Percentiles rank a stretch among this genome's conserved stretches.
Evolutionary conservation across 2,888 invertebrate species (phyloP).

Genomic region (Oegoconia quadripuncta): DNA sequence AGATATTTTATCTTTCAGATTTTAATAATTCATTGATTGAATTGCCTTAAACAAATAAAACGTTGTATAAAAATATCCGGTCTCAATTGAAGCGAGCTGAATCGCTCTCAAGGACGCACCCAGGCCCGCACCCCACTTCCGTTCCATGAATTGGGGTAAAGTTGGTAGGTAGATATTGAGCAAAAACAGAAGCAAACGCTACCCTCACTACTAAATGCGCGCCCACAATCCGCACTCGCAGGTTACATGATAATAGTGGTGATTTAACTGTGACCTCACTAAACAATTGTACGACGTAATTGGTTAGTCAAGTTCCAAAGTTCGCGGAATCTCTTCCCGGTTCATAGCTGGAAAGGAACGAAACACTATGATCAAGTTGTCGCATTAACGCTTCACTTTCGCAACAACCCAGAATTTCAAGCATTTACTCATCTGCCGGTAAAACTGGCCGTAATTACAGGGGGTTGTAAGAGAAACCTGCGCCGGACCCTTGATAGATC

Average conservation of each 20-base stretch:
- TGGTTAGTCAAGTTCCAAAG: constrained; percentile 43
- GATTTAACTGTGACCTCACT: no score
- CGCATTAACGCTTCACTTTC: constrained; percentile 76
- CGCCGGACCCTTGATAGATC: constrained; percentile 61
- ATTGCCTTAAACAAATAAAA: constrained; percentile 23
- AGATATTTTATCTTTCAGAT: no score
- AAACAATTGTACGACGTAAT: no score
- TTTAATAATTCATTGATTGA: neutral
- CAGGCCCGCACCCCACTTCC: constrained; percentile 71
- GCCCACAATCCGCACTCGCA: constrained; percentile 17
- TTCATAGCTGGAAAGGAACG: constrained; percentile 45
- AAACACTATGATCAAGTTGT: constrained; percentile 70
- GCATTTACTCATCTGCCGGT: constrained; percentile 75
- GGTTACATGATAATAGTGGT: constrained; percentile 28
- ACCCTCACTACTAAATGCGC: constrained; percentile 7
- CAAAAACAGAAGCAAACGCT: constrained; percentile 55
- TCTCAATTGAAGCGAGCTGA: constrained; percentile 42
- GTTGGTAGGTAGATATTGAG: constrained; percentile 39
- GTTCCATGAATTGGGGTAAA: constrained; percentile 60
- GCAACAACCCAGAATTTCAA: constrained; percentile 69
- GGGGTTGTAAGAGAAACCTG: constrained; percentile 62
- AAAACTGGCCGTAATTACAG: constrained; percentile 66
- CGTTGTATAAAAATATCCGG: constrained; percentile 56
- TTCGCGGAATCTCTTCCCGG: constrained; percentile 52
- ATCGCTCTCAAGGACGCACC: constrained; percentile 61